Base-by-base conservation (phyloP, 2,888 invertebrate species). In the Spodoptera littoralis region DNA sequence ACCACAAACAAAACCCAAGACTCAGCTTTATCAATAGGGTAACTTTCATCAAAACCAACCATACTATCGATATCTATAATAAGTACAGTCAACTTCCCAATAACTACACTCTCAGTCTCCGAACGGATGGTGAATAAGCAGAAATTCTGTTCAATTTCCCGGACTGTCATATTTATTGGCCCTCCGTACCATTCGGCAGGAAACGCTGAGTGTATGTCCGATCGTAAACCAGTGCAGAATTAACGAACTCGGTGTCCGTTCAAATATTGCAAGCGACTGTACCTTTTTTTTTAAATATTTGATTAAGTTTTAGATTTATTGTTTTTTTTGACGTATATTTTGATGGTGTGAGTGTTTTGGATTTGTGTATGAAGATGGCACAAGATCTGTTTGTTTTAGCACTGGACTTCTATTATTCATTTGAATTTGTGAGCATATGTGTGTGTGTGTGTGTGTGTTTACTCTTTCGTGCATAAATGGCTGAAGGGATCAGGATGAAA, bases 121-220 rank as follows among this genome's bases (percentile, higher is more conserved):
- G 50, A 77, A 63, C 81, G 79, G 80, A 83, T 74, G 84, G 80
- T 73, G 84, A 82, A 80, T 87, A 87, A 90, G 90, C 89, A 86
- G 88, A 89, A 89, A 86, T 90, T 89, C 85, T 75, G 81, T 88
- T 89, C 91, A 92, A 93, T 92, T 91, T 92, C 89, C 88, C 85
- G 81, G 77, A 78, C 80, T 87, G 86, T 90, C 90, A 92, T 91
- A 92, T 92, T 92, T 93, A 92, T 92, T 90, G 89, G 87, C 81
- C 83, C 82, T 84, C 75, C 73, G 78, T 84, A 79, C 80, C 61
- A 57, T 56, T 79, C 82, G 75, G 68, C 76, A 77, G 78, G 82
- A 83, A 86, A 83, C 64, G 85, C 85, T 85, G 88, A 85, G 76
- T 76, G 46, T 76, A 77, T 69, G 79, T 71, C 65, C 69, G 70